Evolutionary conservation across 2,113 vertebrate genomes (phyloP), one percentile per base, ranked within the genome.

Genomic region (Alaudala cheleensis): DNA sequence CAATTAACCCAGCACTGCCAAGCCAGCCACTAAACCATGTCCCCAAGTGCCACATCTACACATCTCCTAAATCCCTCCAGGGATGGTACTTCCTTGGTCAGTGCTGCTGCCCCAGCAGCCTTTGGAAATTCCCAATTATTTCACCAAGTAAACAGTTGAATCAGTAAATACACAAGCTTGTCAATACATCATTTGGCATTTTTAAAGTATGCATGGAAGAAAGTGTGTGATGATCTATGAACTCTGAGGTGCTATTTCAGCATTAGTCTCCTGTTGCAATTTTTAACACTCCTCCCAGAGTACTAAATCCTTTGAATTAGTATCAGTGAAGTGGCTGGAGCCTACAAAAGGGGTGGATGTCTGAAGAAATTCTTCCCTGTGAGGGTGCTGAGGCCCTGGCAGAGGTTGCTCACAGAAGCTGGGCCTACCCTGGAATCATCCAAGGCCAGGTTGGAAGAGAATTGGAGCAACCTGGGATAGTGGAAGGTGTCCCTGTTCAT

Each of bases 391-490:
- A 76, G 17, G 29, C 21, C 40, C 62, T 82, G 79, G 40, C 34
- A 83, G 25, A 37, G 24, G 29, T 0, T 26, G 10, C 7, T 17
- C 62, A 69, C 25, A 49, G 34, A 1, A 61, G 31, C 49, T 77
- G 47, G 23, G 56, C 14, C 25, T 54, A 25, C 5, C 15, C 25
- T 37, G 37, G 49, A 14, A 54, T 2, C 37, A 31, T 21, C 16
- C 42, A 56, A 23, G 71, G 49, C 18, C 12, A 33, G 12, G 25
- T 0, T 70, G 34, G 49, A 62, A 0, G 3, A 14, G 22, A 0
- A 11, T 77, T 56, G 40, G 54, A 89, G 2, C 29, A 54, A 1
- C 17, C 40, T 61, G 62, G 31, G 3, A 0, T 2, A 13, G 29
- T 18, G 47, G 21, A 47, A 74, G 39, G 9, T 76, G 25, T 40